Conservation (phyloP, 2,113 vertebrate species). For the Miniopterus natalensis region DNA sequence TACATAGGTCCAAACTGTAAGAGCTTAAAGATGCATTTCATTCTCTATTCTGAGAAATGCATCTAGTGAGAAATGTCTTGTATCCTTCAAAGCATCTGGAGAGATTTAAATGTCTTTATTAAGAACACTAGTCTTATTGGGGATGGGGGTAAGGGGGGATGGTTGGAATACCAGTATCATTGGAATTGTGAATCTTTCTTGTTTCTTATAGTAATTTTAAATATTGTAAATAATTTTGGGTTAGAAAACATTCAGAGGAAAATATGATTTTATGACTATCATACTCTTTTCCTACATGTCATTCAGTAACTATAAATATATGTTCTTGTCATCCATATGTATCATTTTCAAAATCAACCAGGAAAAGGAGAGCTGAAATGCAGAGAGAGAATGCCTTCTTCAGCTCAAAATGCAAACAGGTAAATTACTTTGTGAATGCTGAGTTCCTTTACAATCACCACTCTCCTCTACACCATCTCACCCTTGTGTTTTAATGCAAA, state of each 20-base stretch:
- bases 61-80: neutral
- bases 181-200: neutral
- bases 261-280: neutral
- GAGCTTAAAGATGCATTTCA: neutral
- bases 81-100: neutral
- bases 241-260: conserved; percentile 16
- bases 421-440: neutral
- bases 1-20: neutral
- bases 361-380: neutral
- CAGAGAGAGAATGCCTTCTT: neutral
- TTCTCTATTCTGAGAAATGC: neutral
- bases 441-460: neutral
- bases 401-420: neutral
- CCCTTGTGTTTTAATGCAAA: neutral
- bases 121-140: neutral
- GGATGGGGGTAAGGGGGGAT: neutral
- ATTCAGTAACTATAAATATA: neutral
- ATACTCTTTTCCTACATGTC: neutral
- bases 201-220: conserved; percentile 31
- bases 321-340: neutral
- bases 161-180: neutral
- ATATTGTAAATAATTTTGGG: neutral
- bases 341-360: conserved; percentile 46
- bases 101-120: conserved; percentile 4
- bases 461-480: neutral